phyloP scores from a whole-genome alignment of 2,113 vertebrate species.

The Kryptolebias marmoratus region DNA sequence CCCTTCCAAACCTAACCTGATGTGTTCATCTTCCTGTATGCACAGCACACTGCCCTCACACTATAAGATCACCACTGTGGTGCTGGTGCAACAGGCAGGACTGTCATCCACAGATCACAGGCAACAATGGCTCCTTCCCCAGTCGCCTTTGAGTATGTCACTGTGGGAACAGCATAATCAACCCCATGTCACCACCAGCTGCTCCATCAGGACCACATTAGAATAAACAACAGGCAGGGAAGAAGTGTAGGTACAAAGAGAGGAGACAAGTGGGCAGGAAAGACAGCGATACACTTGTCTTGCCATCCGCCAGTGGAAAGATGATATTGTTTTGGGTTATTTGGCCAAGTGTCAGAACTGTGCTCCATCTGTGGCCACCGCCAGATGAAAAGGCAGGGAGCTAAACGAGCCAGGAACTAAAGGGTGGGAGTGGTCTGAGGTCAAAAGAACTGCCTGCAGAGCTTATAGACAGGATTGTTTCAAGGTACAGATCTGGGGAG shows the following conservation, averaged over 20 bases:
- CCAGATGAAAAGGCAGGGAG: constrained; percentile 45
- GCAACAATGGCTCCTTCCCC: constrained; percentile 67
- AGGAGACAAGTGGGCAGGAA: constrained; percentile 61
- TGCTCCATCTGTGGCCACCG: constrained; percentile 62
- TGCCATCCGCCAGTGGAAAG: constrained; percentile 47
- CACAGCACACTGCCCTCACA: constrained; percentile 49
- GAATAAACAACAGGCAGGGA: constrained; percentile 72
- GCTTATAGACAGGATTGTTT: too few species aligned
- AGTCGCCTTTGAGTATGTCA: constrained; percentile 71
- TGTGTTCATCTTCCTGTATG: constrained; percentile 12
- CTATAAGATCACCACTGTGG: constrained; percentile 52
- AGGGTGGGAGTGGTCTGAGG: constrained; percentile 1
- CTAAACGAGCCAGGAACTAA: constrained; percentile 48
- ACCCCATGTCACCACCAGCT: constrained; percentile 83
- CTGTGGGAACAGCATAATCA: constrained; percentile 80
- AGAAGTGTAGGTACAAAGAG: constrained; percentile 59
- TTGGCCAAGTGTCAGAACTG: constrained; percentile 53
- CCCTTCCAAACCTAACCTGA: constrained; percentile 15
- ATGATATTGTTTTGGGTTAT: constrained; percentile 66
- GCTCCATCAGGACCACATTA: constrained; percentile 73
- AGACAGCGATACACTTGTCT: constrained; percentile 54
- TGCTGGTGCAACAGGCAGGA: constrained; percentile 80
- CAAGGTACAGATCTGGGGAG: too few species aligned
- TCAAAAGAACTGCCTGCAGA: too few species aligned
- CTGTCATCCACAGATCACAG: constrained; percentile 81